A percentile compares a stretch with the other conserved stretches of the same genome.
Conservation (phyloP, 2,888 invertebrate species). For the Athripsodes cinereus region DNA sequence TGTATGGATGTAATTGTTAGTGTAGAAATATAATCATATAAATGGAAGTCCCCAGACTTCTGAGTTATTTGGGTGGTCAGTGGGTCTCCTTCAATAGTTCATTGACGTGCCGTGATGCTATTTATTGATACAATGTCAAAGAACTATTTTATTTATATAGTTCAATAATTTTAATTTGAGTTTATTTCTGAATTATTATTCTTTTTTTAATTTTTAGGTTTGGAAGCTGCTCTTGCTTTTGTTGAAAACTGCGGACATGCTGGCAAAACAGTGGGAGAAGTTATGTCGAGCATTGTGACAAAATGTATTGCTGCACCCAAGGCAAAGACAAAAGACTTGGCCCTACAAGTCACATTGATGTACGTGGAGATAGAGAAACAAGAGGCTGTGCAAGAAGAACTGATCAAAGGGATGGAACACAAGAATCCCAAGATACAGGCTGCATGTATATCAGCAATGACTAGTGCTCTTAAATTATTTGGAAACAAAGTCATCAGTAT, state of each 20-base stretch:
- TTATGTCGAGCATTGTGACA: slow-evolving; percentile 78
- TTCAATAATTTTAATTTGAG: no score
- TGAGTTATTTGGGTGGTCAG: no score
- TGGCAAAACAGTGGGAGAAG: slow-evolving; percentile 84
- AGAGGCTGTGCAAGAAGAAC: slow-evolving; percentile 82
- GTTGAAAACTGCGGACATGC: slow-evolving; percentile 86
- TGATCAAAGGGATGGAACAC: slow-evolving; percentile 88
- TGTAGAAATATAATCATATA: no score
- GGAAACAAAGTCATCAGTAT: slow-evolving; percentile 86
- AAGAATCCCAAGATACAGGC: slow-evolving; percentile 95
- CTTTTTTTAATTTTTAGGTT: slow-evolving; percentile 36
- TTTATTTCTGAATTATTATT: not conserved
- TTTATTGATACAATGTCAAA: no score
- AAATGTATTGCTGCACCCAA: slow-evolving; percentile 92
- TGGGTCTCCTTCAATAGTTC: no score
- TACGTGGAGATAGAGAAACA: slow-evolving; percentile 95
- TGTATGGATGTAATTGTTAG: no score
- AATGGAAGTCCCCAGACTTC: no score
- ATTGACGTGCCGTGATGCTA: no score
- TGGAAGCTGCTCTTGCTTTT: slow-evolving; percentile 86
- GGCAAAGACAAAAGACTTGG: slow-evolving; percentile 86
- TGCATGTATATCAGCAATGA: slow-evolving; percentile 71
- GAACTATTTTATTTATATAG: no score
- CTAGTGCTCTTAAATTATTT: slow-evolving; percentile 78
- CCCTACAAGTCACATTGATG: slow-evolving; percentile 84